Conservation (phyloP, 1,140 invertebrate genomes). For the Fopius arisanus region DNA sequence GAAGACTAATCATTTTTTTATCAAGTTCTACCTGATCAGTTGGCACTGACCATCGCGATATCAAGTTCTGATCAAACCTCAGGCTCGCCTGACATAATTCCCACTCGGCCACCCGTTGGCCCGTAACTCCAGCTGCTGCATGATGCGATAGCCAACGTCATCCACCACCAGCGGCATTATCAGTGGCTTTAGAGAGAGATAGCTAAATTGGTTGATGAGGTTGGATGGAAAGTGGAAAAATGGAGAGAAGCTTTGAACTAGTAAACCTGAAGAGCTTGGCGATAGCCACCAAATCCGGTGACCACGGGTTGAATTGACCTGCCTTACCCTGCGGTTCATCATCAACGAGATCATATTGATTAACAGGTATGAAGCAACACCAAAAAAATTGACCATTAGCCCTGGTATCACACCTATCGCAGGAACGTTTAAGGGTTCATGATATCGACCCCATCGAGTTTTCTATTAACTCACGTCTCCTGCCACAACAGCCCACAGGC, state of each 20-base stretch:
- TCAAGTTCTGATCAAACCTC: no score
- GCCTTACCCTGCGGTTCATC: conserved; percentile 29
- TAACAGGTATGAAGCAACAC: conserved; percentile 17
- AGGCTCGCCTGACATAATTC: no score
- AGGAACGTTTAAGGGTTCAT: background rate
- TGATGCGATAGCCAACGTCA: conserved; percentile 8
- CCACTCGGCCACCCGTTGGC: background rate
- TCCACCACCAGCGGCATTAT: background rate
- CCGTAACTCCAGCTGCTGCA: conserved; percentile 2
- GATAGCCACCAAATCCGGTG: background rate
- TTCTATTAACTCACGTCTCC: conserved; percentile 36
- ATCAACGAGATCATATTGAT: conserved; percentile 30
- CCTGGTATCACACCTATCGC: background rate
- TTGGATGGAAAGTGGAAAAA: background rate
- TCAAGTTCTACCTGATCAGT: no score
- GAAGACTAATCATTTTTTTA: no score
- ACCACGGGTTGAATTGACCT: conserved; percentile 24
- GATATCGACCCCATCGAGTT: conserved; percentile 30
- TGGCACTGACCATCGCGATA: no score
- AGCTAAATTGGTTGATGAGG: background rate
- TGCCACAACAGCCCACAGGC: background rate
- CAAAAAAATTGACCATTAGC: conserved; percentile 26
- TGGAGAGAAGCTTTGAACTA: background rate
- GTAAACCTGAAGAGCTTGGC: background rate
- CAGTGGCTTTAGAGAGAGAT: background rate